A percentile compares a stretch with the other conserved stretches of the same genome.
Conservation (phyloP, 2,113 vertebrate genomes). For the Herpailurus yagouaroundi region DNA sequence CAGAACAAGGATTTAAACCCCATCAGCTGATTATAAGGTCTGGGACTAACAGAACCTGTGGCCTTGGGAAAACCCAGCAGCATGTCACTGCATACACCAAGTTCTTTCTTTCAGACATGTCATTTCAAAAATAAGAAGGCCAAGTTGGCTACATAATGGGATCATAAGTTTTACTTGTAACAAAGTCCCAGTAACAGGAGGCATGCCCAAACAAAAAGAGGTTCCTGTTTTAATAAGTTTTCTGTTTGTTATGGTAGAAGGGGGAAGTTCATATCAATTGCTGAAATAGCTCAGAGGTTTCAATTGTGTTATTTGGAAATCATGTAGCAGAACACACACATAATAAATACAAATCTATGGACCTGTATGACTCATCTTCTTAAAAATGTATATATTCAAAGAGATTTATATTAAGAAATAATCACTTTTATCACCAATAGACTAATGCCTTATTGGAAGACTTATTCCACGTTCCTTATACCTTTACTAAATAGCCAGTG, state of each 20-base stretch:
- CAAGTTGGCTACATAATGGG: not conserved
- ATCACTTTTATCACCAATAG: not conserved
- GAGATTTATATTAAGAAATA: not conserved
- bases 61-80: not conserved
- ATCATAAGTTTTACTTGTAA: slow-evolving; percentile 21
- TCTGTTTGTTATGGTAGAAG: not conserved
- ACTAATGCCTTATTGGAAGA: not conserved
- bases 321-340: not conserved
- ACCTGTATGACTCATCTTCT: slow-evolving; percentile 11
- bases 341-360: not conserved
- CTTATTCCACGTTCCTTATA: not conserved
- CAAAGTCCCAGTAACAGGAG: not conserved
- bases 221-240: not conserved
- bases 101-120: not conserved
- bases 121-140: slow-evolving; percentile 48
- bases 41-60: not conserved
- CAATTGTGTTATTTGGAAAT: slow-evolving; percentile 15
- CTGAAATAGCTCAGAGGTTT: slow-evolving; percentile 2
- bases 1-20: not conserved
- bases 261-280: not conserved
- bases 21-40: not conserved
- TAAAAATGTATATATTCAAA: not conserved
- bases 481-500: not conserved
- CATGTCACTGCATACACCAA: not conserved
- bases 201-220: not conserved